Evolutionary conservation across 2,888 invertebrate species (phyloP).

Genomic region (Morpho deidamia): DNA sequence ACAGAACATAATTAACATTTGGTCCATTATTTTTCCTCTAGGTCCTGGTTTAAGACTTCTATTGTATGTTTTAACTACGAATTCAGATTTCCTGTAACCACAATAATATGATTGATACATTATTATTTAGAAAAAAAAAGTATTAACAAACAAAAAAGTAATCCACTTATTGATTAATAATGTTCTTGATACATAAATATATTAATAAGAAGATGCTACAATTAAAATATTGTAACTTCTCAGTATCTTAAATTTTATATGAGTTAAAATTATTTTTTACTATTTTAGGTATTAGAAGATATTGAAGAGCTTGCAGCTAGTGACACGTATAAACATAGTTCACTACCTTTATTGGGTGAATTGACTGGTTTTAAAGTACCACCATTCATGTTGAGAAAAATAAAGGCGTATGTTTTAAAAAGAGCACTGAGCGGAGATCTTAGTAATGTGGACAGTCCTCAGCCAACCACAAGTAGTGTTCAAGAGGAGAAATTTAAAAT

Average conservation of each 20-base stretch:
- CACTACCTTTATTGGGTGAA: constrained; percentile 81
- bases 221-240: no score
- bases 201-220: no score
- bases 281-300: constrained; percentile 81
- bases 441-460: constrained; percentile 55
- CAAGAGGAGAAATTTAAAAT: constrained; percentile 58
- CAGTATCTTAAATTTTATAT: background rate
- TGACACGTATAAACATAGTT: constrained; percentile 84
- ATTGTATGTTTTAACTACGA: no score
- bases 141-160: no score
- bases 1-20: no score
- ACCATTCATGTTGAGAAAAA: constrained; percentile 85
- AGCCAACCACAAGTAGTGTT: constrained; percentile 51
- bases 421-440: constrained; percentile 51
- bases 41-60: no score
- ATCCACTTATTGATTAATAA: no score
- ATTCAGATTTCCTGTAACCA: no score
- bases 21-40: no score
- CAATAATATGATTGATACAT: no score
- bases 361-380: constrained; percentile 87
- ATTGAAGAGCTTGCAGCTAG: constrained; percentile 85
- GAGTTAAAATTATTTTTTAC: background rate
- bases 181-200: no score
- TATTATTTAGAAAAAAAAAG: no score
- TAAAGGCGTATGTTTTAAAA: constrained; percentile 80